Base-by-base conservation (phyloP, 2,888 invertebrate species). In the Sericinus montela region DNA sequence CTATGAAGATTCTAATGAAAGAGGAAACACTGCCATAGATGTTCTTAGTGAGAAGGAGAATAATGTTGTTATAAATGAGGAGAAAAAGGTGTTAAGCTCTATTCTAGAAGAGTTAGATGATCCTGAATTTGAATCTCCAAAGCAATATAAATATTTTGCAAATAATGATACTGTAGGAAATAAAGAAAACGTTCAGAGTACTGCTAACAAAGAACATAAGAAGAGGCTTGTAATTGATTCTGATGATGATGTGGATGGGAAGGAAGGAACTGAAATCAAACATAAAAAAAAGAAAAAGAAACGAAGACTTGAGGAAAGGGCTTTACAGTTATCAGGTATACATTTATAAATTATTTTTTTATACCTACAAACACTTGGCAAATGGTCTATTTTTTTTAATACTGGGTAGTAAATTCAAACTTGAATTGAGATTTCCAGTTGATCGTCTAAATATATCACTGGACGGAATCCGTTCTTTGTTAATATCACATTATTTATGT, bases 301-400 rank as follows among this genome's bases (percentile, higher is more conserved):
- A 60, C 78, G 65, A 46, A 83, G 73, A 48, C 55, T 60, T 0
- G 76, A 85, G 54, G 61, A 75, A 59, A 79, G 72, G 19, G 84
- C 80, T 7, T 55, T 89, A 25, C 82, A 84, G 52, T 81, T 89
- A 54, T 89, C 89, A 61, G 89, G 89, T 88, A 64, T 11, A n/a
- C 11, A 11, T 15, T 5, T 19, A 19, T 5, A 3, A 19, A 19
- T 19, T 3, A 19, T 19, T 19, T n/a, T n/a, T n/a, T n/a, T n/a
- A n/a, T n/a, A n/a, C n/a, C n/a, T n/a, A n/a, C n/a, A n/a, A n/a
- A n/a, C n/a, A n/a, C n/a, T n/a, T n/a, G n/a, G n/a, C n/a, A n/a
- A n/a, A n/a, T n/a, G n/a, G n/a, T n/a, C n/a, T n/a, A n/a, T n/a
- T n/a, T n/a, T n/a, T n/a, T n/a, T n/a, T n/a, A n/a, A n/a, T n/a